A percentile compares a stretch with the other conserved stretches of the same genome.
These are phyloP conservation scores for Taxidea taxus DNA, from an alignment of 2,113 vertebrate genomes.

Conservation along the genomic window DNA sequence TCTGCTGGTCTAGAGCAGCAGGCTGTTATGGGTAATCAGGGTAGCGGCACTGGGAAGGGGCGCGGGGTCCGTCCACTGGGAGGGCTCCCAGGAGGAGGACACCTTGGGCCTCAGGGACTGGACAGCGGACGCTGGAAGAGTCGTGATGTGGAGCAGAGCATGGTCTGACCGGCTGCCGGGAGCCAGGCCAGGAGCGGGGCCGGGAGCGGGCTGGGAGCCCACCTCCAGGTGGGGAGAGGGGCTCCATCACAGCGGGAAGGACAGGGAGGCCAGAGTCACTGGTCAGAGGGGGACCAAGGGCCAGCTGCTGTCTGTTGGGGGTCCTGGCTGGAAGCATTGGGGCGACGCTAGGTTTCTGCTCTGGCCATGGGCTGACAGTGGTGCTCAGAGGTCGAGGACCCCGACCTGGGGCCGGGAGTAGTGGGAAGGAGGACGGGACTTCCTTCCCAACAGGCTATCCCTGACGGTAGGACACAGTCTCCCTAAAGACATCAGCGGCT, in stretches of 20 bases:
- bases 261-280: fast-evolving
- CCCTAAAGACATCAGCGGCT: background rate
- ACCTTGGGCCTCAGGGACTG: fast-evolving
- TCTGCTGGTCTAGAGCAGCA: no score
- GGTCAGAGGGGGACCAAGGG: background rate
- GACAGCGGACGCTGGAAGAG: background rate
- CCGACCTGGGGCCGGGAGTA: fast-evolving
- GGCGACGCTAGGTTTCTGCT: background rate
- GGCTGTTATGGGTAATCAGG: fast-evolving
- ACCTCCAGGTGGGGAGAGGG: no score
- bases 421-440: background rate
- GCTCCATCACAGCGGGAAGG: fast-evolving
- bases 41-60: background rate
- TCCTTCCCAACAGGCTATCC: fast-evolving
- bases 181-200: background rate
- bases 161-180: background rate
- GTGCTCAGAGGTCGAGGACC: background rate
- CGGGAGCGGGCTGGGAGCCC: background rate
- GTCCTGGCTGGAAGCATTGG: fast-evolving
- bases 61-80: background rate
- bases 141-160: no score
- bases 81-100: background rate
- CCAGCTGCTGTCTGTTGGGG: background rate
- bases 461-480: no score
- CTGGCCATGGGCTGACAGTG: fast-evolving